phyloP scores from a whole-genome alignment of 2,797 vertebrate genomes.

The Mormyrops attenuatus region DNA sequence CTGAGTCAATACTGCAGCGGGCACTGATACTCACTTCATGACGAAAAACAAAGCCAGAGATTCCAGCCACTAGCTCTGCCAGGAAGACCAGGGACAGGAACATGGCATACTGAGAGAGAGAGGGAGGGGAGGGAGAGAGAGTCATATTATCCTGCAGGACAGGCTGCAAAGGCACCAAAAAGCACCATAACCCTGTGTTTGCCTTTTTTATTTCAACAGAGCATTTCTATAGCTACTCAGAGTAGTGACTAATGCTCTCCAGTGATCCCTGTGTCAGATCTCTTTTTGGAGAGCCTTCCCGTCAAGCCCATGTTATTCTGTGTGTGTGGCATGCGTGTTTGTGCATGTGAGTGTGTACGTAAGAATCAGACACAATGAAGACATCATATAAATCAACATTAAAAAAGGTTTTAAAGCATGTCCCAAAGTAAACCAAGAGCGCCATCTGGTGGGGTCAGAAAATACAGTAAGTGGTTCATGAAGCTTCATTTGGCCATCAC shows the following conservation, averaged over 20 bases:
- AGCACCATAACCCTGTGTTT: not conserved
- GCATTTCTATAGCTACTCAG: not conserved
- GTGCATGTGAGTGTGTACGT: slow-evolving; percentile 19
- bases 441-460: not conserved
- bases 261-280: not conserved
- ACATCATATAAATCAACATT: not conserved
- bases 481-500: not conserved
- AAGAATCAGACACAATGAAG: not conserved
- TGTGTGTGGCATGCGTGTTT: not conserved
- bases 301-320: not conserved
- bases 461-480: not conserved
- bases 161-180: not conserved
- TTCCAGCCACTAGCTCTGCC: slow-evolving; percentile 75
- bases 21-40: slow-evolving; percentile 63
- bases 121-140: not conserved
- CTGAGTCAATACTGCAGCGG: not conserved
- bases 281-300: not conserved
- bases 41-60: slow-evolving; percentile 77
- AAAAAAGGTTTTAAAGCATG: too few relatives aligned
- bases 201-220: not conserved
- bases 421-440: not conserved
- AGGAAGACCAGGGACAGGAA: slow-evolving; percentile 77
- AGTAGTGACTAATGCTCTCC: not conserved
- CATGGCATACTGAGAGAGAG: slow-evolving; percentile 71
- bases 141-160: not conserved